Evolutionary conservation across 2,797 vertebrate genomes (phyloP), one percentile per base, ranked within the genome.

Genomic region (Arrhamphus sclerolepis): DNA sequence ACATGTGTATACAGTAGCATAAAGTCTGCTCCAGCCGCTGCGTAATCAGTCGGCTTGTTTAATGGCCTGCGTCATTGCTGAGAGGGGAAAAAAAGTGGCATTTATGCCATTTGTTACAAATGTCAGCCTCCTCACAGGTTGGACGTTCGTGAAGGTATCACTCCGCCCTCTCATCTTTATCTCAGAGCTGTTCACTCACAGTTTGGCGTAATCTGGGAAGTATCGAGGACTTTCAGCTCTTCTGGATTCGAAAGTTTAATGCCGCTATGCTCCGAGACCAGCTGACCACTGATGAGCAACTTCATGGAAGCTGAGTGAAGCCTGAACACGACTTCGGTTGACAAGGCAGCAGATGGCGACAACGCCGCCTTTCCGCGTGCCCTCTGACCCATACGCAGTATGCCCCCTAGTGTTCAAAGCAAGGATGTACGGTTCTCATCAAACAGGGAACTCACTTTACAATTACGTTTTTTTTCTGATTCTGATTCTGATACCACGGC

Each of bases 1-100:
- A 46, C 39, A 29, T 2, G 0, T 56, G 63, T 66, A n/a, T 19
- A 56, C 62, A 53, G 55, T 8, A 59, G 31, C 22, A 6, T 41
- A 44, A 58, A 34, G 41, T 50, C 50, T 44, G 34, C 49, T 60
- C 65, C 65, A 29, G 18, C 60, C 51, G 4, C 31, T 19, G 42
- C 60, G 31, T 62, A 55, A 56, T 86, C 69, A 85, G 77, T 71
- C 78, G 82, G 82, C 85, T 83, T 64, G 84, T 91, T 87, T 87
- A 72, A 82, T 78, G 78, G 77, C 71, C 77, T 13, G 34, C 42
- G 41, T 21, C 31, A 18, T 20, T 28, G 39, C 28, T 67, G 81
- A 8, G 2, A 16, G 42, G 5, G n/a, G 48, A 41, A 0, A 31
- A 21, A 57, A 69, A 43, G 13, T 49, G 44, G 66, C 53, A 67